phyloP scores from a whole-genome alignment of 92 coral and sea anemone genomes.

The Muricea muricata region DNA sequence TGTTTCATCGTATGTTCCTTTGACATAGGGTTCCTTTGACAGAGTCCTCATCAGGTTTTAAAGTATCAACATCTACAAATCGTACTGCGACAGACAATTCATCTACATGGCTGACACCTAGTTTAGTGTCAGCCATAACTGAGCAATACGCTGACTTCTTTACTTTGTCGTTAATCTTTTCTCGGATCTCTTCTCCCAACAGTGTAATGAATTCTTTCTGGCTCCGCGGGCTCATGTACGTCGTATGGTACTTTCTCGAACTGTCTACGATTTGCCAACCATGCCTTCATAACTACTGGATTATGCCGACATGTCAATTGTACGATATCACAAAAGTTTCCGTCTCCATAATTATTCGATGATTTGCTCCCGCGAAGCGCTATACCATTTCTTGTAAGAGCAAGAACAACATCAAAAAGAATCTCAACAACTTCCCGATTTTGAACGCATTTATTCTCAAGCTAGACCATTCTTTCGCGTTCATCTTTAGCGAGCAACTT shows the following conservation, averaged over 20 bases:
- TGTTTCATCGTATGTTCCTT: background rate
- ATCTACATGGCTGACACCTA: conserved; percentile 34
- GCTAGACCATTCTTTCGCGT: too few species aligned
- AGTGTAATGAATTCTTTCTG: conserved; percentile 24
- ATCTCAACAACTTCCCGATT: too few species aligned
- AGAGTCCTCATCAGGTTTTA: background rate
- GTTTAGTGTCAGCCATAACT: conserved; percentile 25
- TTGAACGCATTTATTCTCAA: too few species aligned
- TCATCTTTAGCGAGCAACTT: too few species aligned
- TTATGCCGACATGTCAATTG: conserved; percentile 21
- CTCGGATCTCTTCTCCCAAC: conserved; percentile 11
- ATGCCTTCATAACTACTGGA: conserved; percentile 18
- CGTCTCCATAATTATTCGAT: too few species aligned
- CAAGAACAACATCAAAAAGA: too few species aligned
- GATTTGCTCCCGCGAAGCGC: too few species aligned
- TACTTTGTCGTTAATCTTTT: background rate
- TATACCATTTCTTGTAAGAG: too few species aligned
- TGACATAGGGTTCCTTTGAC: too few species aligned
- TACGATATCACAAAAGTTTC: conserved; percentile 25
- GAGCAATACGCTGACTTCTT: conserved; percentile 17
- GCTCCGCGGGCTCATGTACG: conserved; percentile 24
- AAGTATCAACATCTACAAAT: conserved; percentile 20
- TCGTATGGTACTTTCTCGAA: background rate
- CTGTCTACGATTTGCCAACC: background rate
- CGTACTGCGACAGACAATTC: conserved; percentile 12